These are phyloP conservation scores for Spondyliosoma cantharus DNA, from an alignment of 2,797 vertebrate genomes.

Conservation along the genomic window DNA sequence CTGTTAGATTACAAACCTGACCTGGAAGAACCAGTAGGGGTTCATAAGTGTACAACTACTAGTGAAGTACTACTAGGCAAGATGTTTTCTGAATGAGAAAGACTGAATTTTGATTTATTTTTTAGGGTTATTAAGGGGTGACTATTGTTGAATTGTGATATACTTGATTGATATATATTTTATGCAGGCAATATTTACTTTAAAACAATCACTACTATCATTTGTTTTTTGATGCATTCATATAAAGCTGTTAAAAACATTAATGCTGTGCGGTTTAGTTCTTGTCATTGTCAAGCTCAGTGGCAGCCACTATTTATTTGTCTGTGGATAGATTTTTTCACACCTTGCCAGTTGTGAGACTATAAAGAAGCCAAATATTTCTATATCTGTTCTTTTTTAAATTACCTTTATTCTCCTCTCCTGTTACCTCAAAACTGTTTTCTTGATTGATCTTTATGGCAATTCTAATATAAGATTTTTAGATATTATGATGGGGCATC, in stretches of 20 bases:
- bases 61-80: too few species aligned
- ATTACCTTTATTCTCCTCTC: neutral
- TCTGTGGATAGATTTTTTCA: constrained; percentile 18
- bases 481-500: neutral
- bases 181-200: neutral
- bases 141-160: too few species aligned
- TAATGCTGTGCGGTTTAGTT: constrained; percentile 30
- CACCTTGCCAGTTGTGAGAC: constrained; percentile 32
- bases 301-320: constrained; percentile 10
- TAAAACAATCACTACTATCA: neutral
- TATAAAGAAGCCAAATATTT: constrained; percentile 24
- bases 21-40: too few species aligned
- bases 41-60: too few species aligned
- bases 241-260: constrained; percentile 36
- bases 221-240: constrained; percentile 10
- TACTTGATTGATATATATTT: neutral
- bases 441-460: neutral
- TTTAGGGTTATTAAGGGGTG: too few species aligned
- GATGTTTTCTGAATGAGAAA: too few species aligned
- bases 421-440: neutral
- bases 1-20: too few species aligned
- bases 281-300: constrained; percentile 19
- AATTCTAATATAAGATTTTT: constrained; percentile 1
- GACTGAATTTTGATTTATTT: too few species aligned
- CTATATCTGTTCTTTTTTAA: neutral